Percentiles rank a stretch among this genome's conserved stretches.
Evolutionary conservation across 2,888 invertebrate species (phyloP).

Genomic region (Rhagophthalmus giganteus): DNA sequence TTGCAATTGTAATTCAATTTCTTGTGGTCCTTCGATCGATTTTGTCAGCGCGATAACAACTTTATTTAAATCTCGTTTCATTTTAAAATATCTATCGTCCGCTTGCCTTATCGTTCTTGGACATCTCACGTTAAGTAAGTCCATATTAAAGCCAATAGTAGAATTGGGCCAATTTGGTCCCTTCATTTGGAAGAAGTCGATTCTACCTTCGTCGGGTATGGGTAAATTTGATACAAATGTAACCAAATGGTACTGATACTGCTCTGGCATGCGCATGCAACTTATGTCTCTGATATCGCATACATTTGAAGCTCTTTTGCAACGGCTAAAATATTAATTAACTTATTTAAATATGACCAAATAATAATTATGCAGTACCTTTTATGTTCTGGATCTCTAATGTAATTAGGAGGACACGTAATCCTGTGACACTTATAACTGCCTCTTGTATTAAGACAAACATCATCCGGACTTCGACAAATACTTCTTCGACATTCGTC

Average conservation of each 20-base stretch:
- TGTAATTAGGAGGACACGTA: constrained; percentile 83
- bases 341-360: background rate
- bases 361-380: constrained; percentile 66
- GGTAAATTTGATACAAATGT: constrained; percentile 85
- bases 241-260: constrained; percentile 91
- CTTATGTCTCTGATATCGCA: constrained; percentile 74
- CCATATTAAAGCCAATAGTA: constrained; percentile 74
- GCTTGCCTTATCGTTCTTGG: constrained; percentile 60
- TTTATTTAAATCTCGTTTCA: constrained; percentile 57
- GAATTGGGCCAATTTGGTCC: constrained; percentile 75
- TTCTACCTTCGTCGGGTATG: constrained; percentile 59
- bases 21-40: constrained; percentile 84
- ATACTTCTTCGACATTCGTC: constrained; percentile 68
- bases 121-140: constrained; percentile 67
- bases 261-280: constrained; percentile 80
- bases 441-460: constrained; percentile 91
- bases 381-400: constrained; percentile 72
- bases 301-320: constrained; percentile 69
- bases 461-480: constrained; percentile 66
- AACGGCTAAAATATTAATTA: constrained; percentile 69
- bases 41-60: constrained; percentile 77
- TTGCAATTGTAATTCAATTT: constrained; percentile 81
- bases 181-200: constrained; percentile 86
- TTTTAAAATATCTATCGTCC: constrained; percentile 52
- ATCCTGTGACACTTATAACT: constrained; percentile 85